Conservation (phyloP, 2,113 vertebrate genomes). For the Antechinus flavipes region DNA sequence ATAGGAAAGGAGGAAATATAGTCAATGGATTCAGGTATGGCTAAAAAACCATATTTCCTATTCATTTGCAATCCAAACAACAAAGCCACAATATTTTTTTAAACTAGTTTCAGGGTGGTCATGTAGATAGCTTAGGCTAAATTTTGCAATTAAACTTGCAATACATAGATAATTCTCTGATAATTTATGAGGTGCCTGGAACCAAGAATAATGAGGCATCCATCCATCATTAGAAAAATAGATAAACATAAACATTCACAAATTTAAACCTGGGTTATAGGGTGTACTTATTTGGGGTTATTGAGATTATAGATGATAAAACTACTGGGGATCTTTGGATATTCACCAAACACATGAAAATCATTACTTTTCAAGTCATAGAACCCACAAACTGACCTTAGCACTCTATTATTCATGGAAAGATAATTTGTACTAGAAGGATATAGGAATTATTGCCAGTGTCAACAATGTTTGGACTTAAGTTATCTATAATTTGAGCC, state of each 20-base stretch:
- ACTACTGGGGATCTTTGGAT: slow-evolving; percentile 36
- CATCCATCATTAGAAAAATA: slow-evolving; percentile 3
- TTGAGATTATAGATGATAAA: slow-evolving; percentile 4
- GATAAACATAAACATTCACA: neutral
- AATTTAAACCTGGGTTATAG: neutral
- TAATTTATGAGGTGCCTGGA: neutral
- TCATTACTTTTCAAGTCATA: slow-evolving; percentile 44
- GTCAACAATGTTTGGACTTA: neutral
- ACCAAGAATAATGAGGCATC: slow-evolving; percentile 5
- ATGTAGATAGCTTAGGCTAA: neutral
- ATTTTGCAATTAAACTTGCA: neutral
- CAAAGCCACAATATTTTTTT: neutral
- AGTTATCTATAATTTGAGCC: slow-evolving; percentile 28
- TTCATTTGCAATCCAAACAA: neutral
- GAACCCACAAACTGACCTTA: slow-evolving; percentile 25
- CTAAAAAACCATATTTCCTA: neutral
- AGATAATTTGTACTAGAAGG: slow-evolving; percentile 35
- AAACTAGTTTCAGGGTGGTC: neutral
- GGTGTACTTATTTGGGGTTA: slow-evolving; percentile 13
- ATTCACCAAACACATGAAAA: slow-evolving; percentile 45
- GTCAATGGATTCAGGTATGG: neutral
- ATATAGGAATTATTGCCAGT: neutral
- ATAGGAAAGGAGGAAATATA: neutral
- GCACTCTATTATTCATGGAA: slow-evolving; percentile 22
- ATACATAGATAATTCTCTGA: slow-evolving; percentile 19